These are phyloP conservation scores for Musca domestica DNA, from an alignment of 1,140 invertebrate species.

Conservation along the genomic window DNA sequence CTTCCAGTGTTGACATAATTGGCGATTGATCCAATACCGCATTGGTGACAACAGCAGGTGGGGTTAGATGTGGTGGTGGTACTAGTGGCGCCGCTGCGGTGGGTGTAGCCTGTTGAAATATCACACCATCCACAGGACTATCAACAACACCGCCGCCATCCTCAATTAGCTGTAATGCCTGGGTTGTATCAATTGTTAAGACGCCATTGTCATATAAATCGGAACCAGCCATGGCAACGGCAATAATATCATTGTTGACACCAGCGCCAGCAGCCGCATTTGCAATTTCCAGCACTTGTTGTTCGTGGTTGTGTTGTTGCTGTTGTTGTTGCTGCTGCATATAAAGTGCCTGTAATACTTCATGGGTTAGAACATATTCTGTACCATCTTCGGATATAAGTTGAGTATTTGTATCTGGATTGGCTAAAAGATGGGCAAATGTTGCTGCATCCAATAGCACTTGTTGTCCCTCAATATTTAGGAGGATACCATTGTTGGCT, in stretches of 20 bases:
- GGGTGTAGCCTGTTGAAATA: neutral
- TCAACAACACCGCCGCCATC: slow-evolving; percentile 14
- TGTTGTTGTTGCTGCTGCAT: slow-evolving; percentile 30
- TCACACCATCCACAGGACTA: neutral
- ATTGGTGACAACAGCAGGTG: slow-evolving; percentile 63
- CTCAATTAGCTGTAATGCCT: slow-evolving; percentile 25
- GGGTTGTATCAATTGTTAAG: slow-evolving; percentile 40
- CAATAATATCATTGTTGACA: slow-evolving; percentile 63
- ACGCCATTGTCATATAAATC: slow-evolving; percentile 31
- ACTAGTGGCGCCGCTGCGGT: slow-evolving; percentile 15
- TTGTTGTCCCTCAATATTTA: slow-evolving; percentile 50
- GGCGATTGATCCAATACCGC: slow-evolving; percentile 69
- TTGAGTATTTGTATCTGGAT: slow-evolving; percentile 25
- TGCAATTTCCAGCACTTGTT: slow-evolving; percentile 18
- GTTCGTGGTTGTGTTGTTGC: neutral
- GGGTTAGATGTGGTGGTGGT: slow-evolving; percentile 34
- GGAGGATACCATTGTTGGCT: slow-evolving; percentile 40
- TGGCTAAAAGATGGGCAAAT: slow-evolving; percentile 30
- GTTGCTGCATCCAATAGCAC: slow-evolving; percentile 38
- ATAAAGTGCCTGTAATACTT: slow-evolving; percentile 29
- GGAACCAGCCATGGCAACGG: slow-evolving; percentile 62
- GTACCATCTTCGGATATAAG: slow-evolving; percentile 18
- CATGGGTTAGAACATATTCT: slow-evolving; percentile 17
- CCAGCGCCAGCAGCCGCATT: slow-evolving; percentile 27
- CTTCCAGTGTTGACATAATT: slow-evolving; percentile 76